These are phyloP conservation scores for Meta bourneti DNA, from an alignment of 2,888 invertebrate species.

Conservation along the genomic window DNA sequence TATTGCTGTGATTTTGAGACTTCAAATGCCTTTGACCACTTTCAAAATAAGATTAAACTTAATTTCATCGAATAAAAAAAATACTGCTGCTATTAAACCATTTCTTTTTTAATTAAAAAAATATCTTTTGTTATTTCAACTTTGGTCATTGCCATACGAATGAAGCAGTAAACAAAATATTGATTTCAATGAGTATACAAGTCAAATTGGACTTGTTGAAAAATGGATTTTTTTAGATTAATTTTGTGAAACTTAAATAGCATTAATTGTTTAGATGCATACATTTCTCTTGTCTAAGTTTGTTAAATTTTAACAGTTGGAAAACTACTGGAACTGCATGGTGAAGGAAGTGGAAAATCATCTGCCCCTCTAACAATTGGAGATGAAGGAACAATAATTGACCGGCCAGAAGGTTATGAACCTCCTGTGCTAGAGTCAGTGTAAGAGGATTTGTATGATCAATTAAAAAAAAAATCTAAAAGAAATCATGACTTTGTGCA, in stretches of 20 bases:
- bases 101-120: no score
- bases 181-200: no score
- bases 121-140: no score
- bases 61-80: no score
- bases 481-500: background rate
- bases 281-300: background rate
- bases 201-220: no score
- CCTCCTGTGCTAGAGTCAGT: constrained; percentile 98
- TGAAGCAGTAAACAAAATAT: no score
- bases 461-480: constrained; percentile 14
- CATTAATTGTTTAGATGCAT: background rate
- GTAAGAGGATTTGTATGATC: constrained; percentile 83
- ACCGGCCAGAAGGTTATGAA: constrained; percentile 89
- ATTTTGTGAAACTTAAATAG: background rate
- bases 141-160: no score
- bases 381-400: constrained; percentile 80
- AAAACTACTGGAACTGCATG: constrained; percentile 96
- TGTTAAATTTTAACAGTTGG: constrained; percentile 84
- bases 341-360: constrained; percentile 85
- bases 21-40: no score
- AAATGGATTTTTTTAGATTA: background rate
- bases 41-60: no score
- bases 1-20: no score
- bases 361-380: constrained; percentile 77
- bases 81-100: no score